phyloP scores from a whole-genome alignment of 2,888 invertebrate genomes.

The Elysia crispata region DNA sequence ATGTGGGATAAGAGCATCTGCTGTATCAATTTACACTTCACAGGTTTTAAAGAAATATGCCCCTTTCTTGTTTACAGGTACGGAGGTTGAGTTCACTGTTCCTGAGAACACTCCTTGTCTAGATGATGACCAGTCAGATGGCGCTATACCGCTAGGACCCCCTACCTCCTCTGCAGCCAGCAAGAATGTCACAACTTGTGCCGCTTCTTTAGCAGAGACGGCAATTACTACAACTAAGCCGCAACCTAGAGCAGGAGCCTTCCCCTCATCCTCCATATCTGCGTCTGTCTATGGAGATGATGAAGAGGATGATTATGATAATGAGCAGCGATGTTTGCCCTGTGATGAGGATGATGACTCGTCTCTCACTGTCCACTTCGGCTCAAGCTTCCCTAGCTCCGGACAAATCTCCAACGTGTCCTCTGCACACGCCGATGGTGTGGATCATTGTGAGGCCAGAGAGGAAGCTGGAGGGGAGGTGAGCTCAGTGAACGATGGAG shows the following conservation, averaged over 20 bases:
- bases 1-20: no score
- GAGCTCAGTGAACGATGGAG: neutral
- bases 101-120: constrained; percentile 39
- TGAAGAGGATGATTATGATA: constrained; percentile 42
- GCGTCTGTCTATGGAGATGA: constrained; percentile 3
- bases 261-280: neutral
- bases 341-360: constrained; percentile 4
- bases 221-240: neutral
- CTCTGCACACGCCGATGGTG: no score
- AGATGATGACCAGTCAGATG: constrained; percentile 44
- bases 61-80: constrained; percentile 34
- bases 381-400: constrained; percentile 32
- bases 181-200: neutral
- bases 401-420: neutral
- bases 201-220: constrained; percentile 12
- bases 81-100: constrained; percentile 45
- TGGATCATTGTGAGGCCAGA: neutral
- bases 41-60: no score
- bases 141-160: constrained; percentile 26
- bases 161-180: constrained; percentile 12
- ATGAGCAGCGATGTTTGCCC: constrained; percentile 23
- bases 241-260: neutral
- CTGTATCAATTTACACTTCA: no score
- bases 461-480: neutral
- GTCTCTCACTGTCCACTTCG: constrained; percentile 42